Conservation (phyloP, 2,113 vertebrate genomes). For the Saccopteryx bilineata region DNA sequence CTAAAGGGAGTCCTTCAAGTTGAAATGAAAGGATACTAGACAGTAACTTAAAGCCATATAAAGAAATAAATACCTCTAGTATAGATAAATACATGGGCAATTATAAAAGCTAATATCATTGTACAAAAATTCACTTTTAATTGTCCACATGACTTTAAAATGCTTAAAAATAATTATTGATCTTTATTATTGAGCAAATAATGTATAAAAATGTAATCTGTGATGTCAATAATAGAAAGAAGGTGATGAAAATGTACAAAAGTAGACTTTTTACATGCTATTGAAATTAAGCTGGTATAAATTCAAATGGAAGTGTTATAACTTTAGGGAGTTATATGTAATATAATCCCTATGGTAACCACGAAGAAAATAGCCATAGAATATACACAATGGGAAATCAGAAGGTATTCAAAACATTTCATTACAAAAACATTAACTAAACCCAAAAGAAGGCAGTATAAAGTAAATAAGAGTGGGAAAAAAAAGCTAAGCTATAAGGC, state of each 20-base stretch:
- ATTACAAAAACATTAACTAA: not conserved
- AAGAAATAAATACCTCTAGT: not conserved
- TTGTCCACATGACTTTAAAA: not conserved
- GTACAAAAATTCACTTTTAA: conserved; percentile 2
- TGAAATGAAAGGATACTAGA: not conserved
- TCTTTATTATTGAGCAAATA: not conserved
- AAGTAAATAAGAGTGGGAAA: not conserved
- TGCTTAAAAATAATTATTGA: not conserved
- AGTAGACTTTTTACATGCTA: not conserved
- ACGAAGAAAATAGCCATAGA: no score
- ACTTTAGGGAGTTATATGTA: not conserved
- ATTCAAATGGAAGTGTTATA: not conserved
- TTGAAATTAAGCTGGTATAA: not conserved
- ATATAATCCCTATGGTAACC: not conserved
- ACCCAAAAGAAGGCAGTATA: not conserved
- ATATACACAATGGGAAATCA: not conserved
- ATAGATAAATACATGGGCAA: not conserved
- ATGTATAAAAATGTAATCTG: not conserved
- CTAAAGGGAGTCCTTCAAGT: not conserved
- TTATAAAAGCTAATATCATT: not conserved
- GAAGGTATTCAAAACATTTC: not conserved
- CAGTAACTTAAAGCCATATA: not conserved
- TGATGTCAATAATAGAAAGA: not conserved
- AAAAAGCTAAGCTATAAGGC: not conserved
- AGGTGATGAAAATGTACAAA: not conserved